Evolutionary conservation across 2,113 vertebrate species (phyloP).

Genomic region (Furnarius figulus): DNA sequence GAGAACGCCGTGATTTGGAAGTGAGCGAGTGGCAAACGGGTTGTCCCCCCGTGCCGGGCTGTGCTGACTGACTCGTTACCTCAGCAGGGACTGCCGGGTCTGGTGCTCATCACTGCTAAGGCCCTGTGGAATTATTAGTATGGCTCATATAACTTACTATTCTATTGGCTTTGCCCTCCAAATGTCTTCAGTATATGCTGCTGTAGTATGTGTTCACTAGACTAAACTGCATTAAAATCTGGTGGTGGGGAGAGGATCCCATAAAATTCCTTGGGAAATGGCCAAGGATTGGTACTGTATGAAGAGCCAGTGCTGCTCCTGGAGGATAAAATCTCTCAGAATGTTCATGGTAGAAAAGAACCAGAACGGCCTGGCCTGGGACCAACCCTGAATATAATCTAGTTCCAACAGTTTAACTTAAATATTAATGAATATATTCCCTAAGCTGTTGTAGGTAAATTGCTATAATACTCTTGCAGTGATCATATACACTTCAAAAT

Average conservation of each 20-base stretch:
- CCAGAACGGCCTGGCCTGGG: no score
- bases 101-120: no score
- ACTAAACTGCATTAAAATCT: neutral
- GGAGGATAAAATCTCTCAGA: neutral
- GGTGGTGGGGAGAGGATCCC: neutral
- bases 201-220: rapidly evolving
- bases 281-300: no score
- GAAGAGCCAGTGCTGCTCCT: neutral
- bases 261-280: neutral
- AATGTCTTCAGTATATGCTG: neutral
- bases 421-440: no score
- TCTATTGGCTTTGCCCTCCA: neutral
- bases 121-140: no score
- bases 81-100: rapidly evolving
- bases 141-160: neutral
- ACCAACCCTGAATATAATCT: no score
- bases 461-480: no score
- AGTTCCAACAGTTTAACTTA: no score
- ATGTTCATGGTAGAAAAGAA: neutral
- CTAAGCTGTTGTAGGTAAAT: no score
- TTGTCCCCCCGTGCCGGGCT: neutral
- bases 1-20: neutral
- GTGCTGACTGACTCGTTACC: rapidly evolving
- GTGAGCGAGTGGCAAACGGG: neutral
- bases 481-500: no score